Base-by-base conservation (phyloP, 2,113 vertebrate genomes). In the Xerus inauris region DNA sequence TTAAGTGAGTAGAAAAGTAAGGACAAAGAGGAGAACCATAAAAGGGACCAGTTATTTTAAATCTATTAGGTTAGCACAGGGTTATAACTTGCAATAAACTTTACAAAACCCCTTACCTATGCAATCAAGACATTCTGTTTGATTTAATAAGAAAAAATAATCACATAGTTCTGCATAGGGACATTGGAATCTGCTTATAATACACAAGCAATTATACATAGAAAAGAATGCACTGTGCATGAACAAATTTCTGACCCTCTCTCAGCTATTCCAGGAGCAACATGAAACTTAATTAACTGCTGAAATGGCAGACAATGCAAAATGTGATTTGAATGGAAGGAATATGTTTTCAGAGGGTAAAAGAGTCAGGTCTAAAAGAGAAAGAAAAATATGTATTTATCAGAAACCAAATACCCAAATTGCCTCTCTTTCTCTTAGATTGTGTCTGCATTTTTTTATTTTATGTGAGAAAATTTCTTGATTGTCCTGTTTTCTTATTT, bases 301-400 rank as follows among this genome's bases (percentile, higher is more conserved):
- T 83, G 54, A 95, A 96, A 86, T 77, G 6, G 49, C 45, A 93
- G 54, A 91, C 13, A 75, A 62, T 64, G 54, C 76, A 94, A 94
- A 97, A 94, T 93, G 1, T 69, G 93, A 89, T 95, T 94, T 93
- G 69, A 72, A 79, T 76, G 45, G 32, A 94, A 91, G 14, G 30
- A 19, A 67, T 71, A 19, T 73, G 0, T 69, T 94, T 93, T 94
- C 42, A 35, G 38, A 97, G 76, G 26, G 12, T 84, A 20, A 90
- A 79, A 12, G 14, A 81, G 24, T 87, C 73, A 96, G 38, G 49
- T 77, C 64, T 92, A 69, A 96, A 87, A 35, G 40, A 94, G 32
- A 95, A 94, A 73, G 26, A 35, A 82, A 94, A 94, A 19, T 26
- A n/a, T 65, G n/a, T n/a, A 82, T 94, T 91, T 76, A 97, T 67